phyloP scores from a whole-genome alignment of 37 sponge, comb jelly and placozoan genomes.

The Crambe crambe region DNA sequence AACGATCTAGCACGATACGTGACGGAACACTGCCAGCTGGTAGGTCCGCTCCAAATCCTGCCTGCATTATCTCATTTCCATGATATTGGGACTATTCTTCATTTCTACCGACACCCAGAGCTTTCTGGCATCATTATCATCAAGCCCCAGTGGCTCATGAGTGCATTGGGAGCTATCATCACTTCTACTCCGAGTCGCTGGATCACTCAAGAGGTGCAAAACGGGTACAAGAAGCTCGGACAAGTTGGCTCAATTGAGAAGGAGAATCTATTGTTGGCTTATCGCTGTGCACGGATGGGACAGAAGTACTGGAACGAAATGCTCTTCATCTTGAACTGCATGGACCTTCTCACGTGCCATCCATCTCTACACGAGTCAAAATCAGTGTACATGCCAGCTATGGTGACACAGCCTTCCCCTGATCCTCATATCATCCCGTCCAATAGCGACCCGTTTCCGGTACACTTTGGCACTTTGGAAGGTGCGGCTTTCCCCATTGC shows the following conservation, averaged over 20 bases:
- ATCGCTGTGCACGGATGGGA: conserved; percentile 45
- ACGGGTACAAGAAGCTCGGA: conserved; percentile 30
- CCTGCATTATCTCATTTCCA: conserved; percentile 68
- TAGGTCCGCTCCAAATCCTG: conserved; percentile 51
- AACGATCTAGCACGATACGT: conserved; percentile 48
- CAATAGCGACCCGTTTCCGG: conserved; percentile 11
- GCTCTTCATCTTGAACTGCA: conserved; percentile 52
- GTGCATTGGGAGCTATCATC: conserved; percentile 43
- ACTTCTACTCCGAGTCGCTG: conserved; percentile 31
- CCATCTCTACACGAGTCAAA: conserved; percentile 37
- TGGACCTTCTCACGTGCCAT: conserved; percentile 66
- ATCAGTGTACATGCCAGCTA: conserved; percentile 35
- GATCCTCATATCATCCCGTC: conserved; percentile 16
- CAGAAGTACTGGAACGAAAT: conserved; percentile 59
- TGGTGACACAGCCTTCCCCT: conserved; percentile 36
- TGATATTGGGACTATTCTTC: conserved; percentile 56
- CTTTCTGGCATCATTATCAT: conserved; percentile 48
- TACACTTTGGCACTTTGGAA: conserved; percentile 13
- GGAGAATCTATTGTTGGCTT: conserved; percentile 42
- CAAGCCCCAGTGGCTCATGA: conserved; percentile 65
- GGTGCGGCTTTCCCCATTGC: conserved; percentile 33
- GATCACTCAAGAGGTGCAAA: conserved; percentile 50
- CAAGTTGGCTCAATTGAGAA: conserved; percentile 26
- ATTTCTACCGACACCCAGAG: conserved; percentile 64
- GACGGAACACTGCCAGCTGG: conserved; percentile 49